Evolutionary conservation across 2,113 vertebrate genomes (phyloP), one percentile per base, ranked within the genome.

Genomic region (Orientallactaga bullata): DNA sequence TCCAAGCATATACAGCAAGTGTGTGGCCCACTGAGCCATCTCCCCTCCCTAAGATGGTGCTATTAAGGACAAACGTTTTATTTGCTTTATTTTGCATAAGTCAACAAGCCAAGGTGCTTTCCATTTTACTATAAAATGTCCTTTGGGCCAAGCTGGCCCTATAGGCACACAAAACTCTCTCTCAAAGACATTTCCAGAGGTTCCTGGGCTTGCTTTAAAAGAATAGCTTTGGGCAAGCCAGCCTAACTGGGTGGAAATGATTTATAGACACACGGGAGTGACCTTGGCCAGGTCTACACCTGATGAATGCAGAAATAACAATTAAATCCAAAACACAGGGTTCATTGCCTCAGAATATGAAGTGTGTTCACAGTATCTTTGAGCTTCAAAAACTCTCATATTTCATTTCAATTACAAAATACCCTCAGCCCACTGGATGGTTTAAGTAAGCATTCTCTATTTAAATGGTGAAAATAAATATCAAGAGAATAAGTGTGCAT

Each of bases 391-490:
- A 74, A 85, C 61, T 94, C 94, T 97, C 95, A 85, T 72, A 86
- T 96, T 96, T 94, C 95, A 92, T 72, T 83, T 65, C 84, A 93
- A 47, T 76, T 88, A 35, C 79, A 71, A 96, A 94, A 71, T 96
- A 42, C 73, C 65, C 92, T 96, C 95, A n/a, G 94, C 80, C 96
- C 96, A 65, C 94, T 16, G 60, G 95, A 96, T 95, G 96, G 37
- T 96, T 98, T 93, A 98, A 95, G 94, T 93, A 95, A 95, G 85
- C 95, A 51, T 93, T 97, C 96, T 96, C 88, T 93, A 73, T 96
- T 96, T 96, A 97, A 97, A 97, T 76, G 96, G 97, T 96, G 95
- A 97, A 97, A 98, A 98, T 96, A 98, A 98, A 97, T 98, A 98
- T 97, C 98, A 93, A 95, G 98, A 96, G 97, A 97, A 95, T 96